Percentiles rank a stretch among this genome's conserved stretches.
phyloP scores from a whole-genome alignment of 2,888 invertebrate genomes.

The Rosalia funebris region DNA sequence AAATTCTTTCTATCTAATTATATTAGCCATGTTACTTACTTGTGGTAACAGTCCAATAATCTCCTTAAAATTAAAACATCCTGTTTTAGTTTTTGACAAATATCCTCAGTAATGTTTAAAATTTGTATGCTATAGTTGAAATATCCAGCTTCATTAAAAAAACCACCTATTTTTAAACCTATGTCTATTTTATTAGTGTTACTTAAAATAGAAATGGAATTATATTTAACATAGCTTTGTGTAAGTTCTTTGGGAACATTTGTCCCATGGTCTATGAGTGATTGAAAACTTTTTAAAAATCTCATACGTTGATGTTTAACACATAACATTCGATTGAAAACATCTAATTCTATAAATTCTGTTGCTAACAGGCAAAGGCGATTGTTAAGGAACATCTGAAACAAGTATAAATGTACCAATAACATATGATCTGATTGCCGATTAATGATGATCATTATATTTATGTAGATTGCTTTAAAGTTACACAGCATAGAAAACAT shows the following conservation, averaged over 20 bases:
- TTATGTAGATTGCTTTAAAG: too few species aligned
- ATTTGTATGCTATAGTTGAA: conserved; percentile 81
- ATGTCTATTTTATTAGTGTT: conserved; percentile 51
- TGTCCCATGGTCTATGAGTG: conserved; percentile 61
- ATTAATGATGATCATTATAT: too few species aligned
- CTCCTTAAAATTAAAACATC: conserved; percentile 69
- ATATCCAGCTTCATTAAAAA: conserved; percentile 91
- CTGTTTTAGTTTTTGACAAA: conserved; percentile 58
- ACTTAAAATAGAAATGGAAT: conserved; percentile 20
- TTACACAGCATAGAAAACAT: too few species aligned
- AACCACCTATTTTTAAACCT: conserved; percentile 70
- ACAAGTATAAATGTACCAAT: too few species aligned
- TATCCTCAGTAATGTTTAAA: conserved; percentile 73
- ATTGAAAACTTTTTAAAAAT: conserved; percentile 79
- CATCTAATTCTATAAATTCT: conserved; percentile 76
- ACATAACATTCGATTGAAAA: conserved; percentile 76
- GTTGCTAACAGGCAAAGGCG: conserved; percentile 73
- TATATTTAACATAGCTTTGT: conserved; percentile 47
- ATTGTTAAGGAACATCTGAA: conserved; percentile 78
- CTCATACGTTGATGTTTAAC: conserved; percentile 74
- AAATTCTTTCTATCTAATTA: too few species aligned
- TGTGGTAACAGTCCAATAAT: conserved; percentile 85
- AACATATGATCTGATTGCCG: too few species aligned
- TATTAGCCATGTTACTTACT: too few species aligned
- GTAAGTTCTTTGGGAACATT: conserved; percentile 59